Conservation (phyloP, 2,888 invertebrate genomes). For the Leptinotarsa tumamoca region DNA sequence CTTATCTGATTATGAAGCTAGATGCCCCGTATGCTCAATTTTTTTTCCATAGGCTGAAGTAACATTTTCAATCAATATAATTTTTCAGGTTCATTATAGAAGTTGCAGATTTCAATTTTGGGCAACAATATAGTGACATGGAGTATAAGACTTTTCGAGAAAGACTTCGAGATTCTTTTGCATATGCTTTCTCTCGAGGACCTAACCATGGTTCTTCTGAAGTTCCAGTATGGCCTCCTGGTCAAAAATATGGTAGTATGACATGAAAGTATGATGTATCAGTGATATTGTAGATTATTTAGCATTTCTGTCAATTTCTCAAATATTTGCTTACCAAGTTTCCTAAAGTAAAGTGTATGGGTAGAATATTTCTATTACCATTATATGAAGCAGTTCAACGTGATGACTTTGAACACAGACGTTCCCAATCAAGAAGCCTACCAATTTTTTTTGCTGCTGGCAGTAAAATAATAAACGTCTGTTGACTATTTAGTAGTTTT, state of each 20-base stretch:
- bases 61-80: conserved; percentile 21
- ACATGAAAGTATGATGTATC: conserved; percentile 42
- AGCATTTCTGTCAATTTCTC: conserved; percentile 8
- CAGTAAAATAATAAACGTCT: background rate
- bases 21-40: too few relatives aligned
- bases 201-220: conserved; percentile 60
- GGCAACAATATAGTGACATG: conserved; percentile 81
- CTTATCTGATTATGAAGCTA: too few relatives aligned
- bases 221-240: conserved; percentile 63
- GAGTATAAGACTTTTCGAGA: conserved; percentile 91
- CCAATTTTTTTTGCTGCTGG: background rate
- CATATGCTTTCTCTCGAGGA: conserved; percentile 69
- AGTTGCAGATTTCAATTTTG: conserved; percentile 93
- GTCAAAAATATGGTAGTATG: conserved; percentile 72
- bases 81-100: conserved; percentile 80
- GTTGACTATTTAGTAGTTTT: background rate
- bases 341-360: background rate
- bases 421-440: background rate
- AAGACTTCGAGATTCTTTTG: conserved; percentile 82
- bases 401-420: too few relatives aligned
- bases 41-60: background rate
- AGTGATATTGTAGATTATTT: conserved; percentile 15
- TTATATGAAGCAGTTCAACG: background rate
- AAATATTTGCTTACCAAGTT: background rate
- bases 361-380: background rate